Conservation (phyloP, 2,113 vertebrate genomes). For the Turdus rufiventris region DNA sequence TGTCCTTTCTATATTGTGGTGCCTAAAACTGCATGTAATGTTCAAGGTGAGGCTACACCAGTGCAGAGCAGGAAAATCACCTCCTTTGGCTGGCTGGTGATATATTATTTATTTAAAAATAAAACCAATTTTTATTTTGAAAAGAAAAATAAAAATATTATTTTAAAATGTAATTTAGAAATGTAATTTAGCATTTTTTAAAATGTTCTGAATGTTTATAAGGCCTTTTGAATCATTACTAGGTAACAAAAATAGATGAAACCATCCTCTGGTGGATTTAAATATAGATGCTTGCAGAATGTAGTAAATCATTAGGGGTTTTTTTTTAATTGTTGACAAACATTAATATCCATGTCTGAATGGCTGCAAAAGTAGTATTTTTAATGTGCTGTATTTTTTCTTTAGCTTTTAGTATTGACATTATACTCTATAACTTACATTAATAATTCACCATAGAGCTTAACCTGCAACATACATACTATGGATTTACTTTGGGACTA, state of each 20-base stretch:
- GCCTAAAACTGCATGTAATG: neutral
- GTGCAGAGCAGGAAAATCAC: neutral
- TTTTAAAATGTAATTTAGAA: neutral
- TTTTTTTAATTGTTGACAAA: constrained; percentile 12
- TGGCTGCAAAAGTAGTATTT: constrained; percentile 35
- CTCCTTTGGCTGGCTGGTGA: neutral
- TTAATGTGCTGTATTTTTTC: constrained; percentile 48
- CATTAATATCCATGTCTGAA: neutral
- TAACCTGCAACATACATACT: constrained; percentile 17
- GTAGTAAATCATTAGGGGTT: neutral
- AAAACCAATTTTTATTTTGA: neutral
- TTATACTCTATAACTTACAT: constrained; percentile 35
- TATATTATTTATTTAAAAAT: neutral
- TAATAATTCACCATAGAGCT: constrained; percentile 49
- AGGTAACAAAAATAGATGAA: neutral
- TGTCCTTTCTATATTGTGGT: neutral
- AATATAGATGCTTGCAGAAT: neutral
- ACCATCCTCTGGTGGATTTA: neutral
- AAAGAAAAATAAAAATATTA: neutral
- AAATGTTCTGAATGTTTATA: neutral
- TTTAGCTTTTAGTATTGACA: constrained; percentile 40
- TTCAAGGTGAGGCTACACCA: neutral
- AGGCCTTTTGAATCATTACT: neutral
- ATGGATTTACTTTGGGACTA: constrained; percentile 17
- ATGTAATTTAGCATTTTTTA: neutral